Conservation (phyloP, 2,797 vertebrate genomes). For the Leucoraja ocellata region DNA sequence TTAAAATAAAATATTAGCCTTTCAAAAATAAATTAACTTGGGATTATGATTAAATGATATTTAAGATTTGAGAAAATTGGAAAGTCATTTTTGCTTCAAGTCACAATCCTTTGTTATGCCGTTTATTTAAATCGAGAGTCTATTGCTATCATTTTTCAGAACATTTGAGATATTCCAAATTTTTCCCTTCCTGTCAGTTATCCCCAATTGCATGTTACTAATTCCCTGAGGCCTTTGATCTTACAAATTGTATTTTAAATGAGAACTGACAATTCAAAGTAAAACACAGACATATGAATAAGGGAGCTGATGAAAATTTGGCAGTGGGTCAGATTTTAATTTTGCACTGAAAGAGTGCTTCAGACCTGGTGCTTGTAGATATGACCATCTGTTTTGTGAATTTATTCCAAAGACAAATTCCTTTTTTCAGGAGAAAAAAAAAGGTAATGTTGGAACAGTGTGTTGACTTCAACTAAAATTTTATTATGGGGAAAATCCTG, state of each 20-base stretch:
- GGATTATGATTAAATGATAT: background rate
- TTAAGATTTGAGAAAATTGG: background rate
- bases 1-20: background rate
- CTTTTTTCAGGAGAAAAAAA: background rate
- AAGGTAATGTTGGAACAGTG: too few relatives aligned
- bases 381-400: conserved; percentile 50
- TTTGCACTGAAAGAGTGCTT: conserved; percentile 50
- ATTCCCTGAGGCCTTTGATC: background rate
- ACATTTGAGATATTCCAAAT: background rate
- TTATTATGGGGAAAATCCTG: background rate
- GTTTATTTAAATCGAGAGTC: background rate
- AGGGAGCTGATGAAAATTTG: conserved; percentile 40
- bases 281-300: conserved; percentile 32
- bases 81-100: background rate
- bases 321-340: conserved; percentile 48
- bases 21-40: background rate
- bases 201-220: background rate
- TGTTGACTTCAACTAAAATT: background rate
- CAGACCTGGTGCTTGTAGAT: conserved; percentile 57
- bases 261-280: conserved; percentile 30
- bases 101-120: background rate
- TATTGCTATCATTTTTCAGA: background rate
- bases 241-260: conserved; percentile 14
- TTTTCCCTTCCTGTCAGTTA: background rate
- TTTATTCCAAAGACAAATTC: conserved; percentile 39